Evolutionary conservation across 1,140 invertebrate genomes (phyloP).

Genomic region (Antheraea mylitta): DNA sequence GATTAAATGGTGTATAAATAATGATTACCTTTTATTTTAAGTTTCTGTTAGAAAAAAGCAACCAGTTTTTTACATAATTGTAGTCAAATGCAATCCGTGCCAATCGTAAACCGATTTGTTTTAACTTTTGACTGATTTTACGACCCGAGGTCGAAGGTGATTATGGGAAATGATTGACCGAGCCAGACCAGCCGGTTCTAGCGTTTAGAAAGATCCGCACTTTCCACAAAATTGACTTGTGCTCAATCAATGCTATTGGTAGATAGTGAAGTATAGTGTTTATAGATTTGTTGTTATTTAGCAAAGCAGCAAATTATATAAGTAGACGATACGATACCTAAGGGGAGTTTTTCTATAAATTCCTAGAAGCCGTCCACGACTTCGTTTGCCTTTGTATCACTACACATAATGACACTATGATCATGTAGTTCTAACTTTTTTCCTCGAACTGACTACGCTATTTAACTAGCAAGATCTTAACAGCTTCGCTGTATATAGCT

Average conservation of each 20-base stretch:
- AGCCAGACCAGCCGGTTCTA: not conserved
- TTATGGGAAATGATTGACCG: not conserved
- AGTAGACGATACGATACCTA: not conserved
- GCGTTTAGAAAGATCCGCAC: not conserved
- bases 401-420: no score
- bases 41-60: not conserved
- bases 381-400: no score
- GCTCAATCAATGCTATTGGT: not conserved
- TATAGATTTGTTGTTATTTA: not conserved
- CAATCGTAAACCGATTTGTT: constrained; percentile 2
- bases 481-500: no score
- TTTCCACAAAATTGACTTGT: constrained; percentile 2
- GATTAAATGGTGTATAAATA: not conserved
- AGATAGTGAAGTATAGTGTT: not conserved
- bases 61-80: not conserved
- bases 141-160: not conserved
- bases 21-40: not conserved
- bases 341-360: no score
- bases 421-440: no score
- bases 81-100: not conserved
- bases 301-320: not conserved
- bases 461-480: no score
- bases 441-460: no score
- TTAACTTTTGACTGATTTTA: not conserved
- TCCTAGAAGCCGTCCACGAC: no score